Evolutionary conservation across 2,888 invertebrate genomes (phyloP).

Genomic region (Hydriomena furcata): DNA sequence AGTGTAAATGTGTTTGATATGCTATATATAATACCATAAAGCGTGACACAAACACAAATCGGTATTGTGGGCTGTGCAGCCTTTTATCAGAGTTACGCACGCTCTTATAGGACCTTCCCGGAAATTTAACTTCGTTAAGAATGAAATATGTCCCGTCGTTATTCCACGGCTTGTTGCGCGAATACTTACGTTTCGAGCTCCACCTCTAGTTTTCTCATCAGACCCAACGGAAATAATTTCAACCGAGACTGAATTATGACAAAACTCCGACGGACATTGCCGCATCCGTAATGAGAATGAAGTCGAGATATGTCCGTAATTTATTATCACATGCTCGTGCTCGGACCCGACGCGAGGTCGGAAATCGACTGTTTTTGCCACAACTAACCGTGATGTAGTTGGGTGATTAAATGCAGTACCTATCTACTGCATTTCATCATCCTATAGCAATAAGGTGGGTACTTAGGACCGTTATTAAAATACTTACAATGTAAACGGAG

Average conservation of each 20-base stretch:
- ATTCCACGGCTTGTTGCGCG: slow-evolving; percentile 80
- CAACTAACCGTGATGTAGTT: slow-evolving; percentile 37
- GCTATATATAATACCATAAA: slow-evolving; percentile 45
- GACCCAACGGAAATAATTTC: slow-evolving; percentile 81
- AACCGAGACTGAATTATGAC: slow-evolving; percentile 83
- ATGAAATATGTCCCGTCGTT: slow-evolving; percentile 82
- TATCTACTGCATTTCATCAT: slow-evolving; percentile 31
- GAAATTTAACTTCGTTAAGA: slow-evolving; percentile 83
- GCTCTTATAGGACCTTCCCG: slow-evolving; percentile 75
- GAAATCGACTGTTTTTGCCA: slow-evolving; percentile 62
- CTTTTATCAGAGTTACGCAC: slow-evolving; percentile 81
- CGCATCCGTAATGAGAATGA: slow-evolving; percentile 82
- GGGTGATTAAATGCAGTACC: slow-evolving; percentile 3
- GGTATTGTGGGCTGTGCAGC: slow-evolving; percentile 63
- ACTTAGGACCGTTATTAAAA: slow-evolving; percentile 45
- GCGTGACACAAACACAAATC: slow-evolving; percentile 57
- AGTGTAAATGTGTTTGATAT: slow-evolving; percentile 24
- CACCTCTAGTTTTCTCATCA: slow-evolving; percentile 83
- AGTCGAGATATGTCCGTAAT: slow-evolving; percentile 78
- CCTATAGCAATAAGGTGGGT: slow-evolving; percentile 37
- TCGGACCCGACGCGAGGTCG: slow-evolving; percentile 46
- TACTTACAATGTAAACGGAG: slow-evolving; percentile 54
- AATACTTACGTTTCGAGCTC: slow-evolving; percentile 79
- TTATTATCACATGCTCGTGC: slow-evolving; percentile 73
- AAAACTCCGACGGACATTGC: slow-evolving; percentile 82